Base-by-base conservation (phyloP, 2,797 vertebrate species). In the Taeniopygia guttata region DNA sequence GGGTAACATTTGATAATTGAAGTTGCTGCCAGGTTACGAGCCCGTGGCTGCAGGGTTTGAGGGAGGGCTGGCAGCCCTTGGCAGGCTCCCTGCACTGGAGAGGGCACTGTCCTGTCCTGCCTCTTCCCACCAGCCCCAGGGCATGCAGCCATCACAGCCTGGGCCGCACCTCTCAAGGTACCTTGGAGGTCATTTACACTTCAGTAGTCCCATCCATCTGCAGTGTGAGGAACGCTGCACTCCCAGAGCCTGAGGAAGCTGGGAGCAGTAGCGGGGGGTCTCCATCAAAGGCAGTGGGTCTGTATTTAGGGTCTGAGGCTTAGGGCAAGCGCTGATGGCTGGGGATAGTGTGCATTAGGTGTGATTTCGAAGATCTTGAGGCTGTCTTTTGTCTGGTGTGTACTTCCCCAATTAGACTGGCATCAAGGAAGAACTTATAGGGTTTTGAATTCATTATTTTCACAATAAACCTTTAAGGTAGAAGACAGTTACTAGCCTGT, bases 1-100 rank as follows among this genome's bases (percentile, higher is more conserved):
- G 99, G 99, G 99, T 99, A 96, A 97, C 82, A 15, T 38, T 49
- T 14, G 3, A 32, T 52, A 69, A 64, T 75, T 2, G 0, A 63
- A 40, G 70, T 32, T 89, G 51, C 63, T 92, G 83, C 21, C 67
- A n/a, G 69, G 63, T 66, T 22, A 15, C 11, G 40, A 13, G 66
- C 7, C 15, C 1, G 0, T 36, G 84, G 70, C 58, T 60, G 26
- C 38, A 19, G 88, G 52, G 36, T 16, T 52, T 0, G 0, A 22
- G 88, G 74, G 77, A 68, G 63, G 36, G 9, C 63, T 34, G 87
- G 54, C 62, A 82, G 77, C 45, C 27, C 66, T 52, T 63, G 87
- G 36, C 62, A 68, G 49, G 45, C 55, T 82, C n/a, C 38, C 34
- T 27, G 55, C 1, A 0, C 30, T 63, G 67, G 40, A 49, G 26